Evolutionary conservation across 2,797 vertebrate species (phyloP).

Genomic region (Taenioides sp.): DNA sequence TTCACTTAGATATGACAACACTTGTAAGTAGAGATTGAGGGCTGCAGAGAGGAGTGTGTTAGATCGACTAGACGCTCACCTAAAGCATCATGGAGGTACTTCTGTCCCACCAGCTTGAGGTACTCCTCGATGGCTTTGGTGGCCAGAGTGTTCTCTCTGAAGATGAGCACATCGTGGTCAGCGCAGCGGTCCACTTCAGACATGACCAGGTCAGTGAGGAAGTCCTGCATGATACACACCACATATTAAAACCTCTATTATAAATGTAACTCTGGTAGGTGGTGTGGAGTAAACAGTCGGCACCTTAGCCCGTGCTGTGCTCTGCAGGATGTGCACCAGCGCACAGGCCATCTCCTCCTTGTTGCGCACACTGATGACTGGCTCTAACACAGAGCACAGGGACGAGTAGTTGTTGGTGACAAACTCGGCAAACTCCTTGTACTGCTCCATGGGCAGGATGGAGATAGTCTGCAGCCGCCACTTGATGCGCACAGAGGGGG

Average conservation of each 20-base stretch:
- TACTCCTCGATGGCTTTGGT: conserved; percentile 98
- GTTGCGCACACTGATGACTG: conserved; percentile 93
- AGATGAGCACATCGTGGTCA: conserved; percentile 94
- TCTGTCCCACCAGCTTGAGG: conserved; percentile 94
- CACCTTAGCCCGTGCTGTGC: conserved; percentile 94
- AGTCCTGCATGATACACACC: conserved; percentile 79
- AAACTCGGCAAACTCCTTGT: conserved; percentile 98
- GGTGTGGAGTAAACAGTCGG: neutral
- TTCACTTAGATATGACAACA: neutral
- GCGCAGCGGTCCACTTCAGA: conserved; percentile 95
- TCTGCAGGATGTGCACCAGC: conserved; percentile 95
- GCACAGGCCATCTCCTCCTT: conserved; percentile 97
- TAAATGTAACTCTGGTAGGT: neutral
- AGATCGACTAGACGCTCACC: conserved; percentile 74
- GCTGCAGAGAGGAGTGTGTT: neutral
- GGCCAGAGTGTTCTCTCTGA: conserved; percentile 96
- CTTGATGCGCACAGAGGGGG: conserved; percentile 93
- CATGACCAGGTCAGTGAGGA: conserved; percentile 95
- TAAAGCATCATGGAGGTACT: conserved; percentile 93
- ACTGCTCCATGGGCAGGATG: conserved; percentile 96
- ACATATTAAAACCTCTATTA: neutral
- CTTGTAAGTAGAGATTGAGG: neutral
- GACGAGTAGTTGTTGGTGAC: conserved; percentile 90
- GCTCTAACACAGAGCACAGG: conserved; percentile 93
- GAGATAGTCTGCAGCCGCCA: conserved; percentile 91